Base-by-base conservation (phyloP, 64 coral and sea anemone genomes). In the Montipora cactus region DNA sequence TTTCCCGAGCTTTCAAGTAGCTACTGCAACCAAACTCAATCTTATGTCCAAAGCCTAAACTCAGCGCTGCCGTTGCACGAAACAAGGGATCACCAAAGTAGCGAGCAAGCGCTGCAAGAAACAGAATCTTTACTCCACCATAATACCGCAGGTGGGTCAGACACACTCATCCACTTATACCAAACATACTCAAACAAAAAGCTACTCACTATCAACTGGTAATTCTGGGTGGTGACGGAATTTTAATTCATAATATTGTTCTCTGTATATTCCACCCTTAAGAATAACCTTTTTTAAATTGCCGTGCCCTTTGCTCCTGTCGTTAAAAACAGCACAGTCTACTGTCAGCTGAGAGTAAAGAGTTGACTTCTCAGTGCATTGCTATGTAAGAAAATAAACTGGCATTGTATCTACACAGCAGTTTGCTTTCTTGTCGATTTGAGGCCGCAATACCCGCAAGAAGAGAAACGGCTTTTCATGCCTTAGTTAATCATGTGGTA, bases 301-400 rank as follows among this genome's bases (percentile, higher is more conserved):
- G 66, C 44, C 47, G 12, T 51, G 62, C 66, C 66, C 62, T 86
- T 49, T 71, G 82, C 82, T 86, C 82, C 66, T 86, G 82, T 72
- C 82, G 81, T 72, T 3, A 70, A 86, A 86, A 48, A 86, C 64
- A 7, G 52, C 52, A 55, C 61, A 37, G 44, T 11, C 67, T 67
- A 58, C 47, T 86, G 82, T 71, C 66, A 82, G 23, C 5, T 45
- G 18, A 22, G 47, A 67, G 61, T 37, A 37, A 37, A 37, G 37
- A 37, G 37, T 2, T 37, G 37, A 37, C 37, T 37, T 37, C 37
- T 37, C 37, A 37, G 37, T 37, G 37, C 37, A 37, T 37, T 1
- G 37, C 37, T 37, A 37, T 37, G 37, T 37, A 37, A 37, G 37
- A 37, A 37, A 37, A 37, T 37, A 37, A 37, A 37, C 37, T 37